Base-by-base conservation (phyloP, 2,797 vertebrate genomes). In the Peromyscus aztecus region DNA sequence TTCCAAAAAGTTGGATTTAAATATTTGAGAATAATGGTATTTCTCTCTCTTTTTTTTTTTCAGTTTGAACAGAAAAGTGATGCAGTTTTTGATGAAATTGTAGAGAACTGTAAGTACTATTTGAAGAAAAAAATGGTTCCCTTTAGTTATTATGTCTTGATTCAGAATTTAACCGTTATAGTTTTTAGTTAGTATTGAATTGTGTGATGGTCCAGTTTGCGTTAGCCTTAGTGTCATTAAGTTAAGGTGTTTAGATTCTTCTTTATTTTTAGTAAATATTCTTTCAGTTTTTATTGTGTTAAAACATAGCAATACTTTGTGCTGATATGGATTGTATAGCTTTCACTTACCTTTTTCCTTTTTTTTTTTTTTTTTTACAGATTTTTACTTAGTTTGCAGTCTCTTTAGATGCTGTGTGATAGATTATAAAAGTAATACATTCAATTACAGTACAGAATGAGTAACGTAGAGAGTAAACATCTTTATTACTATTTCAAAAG, bases 41-140 rank as follows among this genome's bases (percentile, higher is more conserved):
- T 96, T 96, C 94, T 95, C 34, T 95, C 34, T 80, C 31, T 59
- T 55, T 59, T 93, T 96, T 94, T 96, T 98, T 98, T 98, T 97
- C 98, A 99, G 99, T 98, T 99, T 98, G 98, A 99, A 98, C 98
- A 98, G 98, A 98, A 99, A 98, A 98, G 98, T 98, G 98, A 98
- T 98, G 98, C 97, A 27, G 98, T 98, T 97, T 99, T 98, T 98
- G 98, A 98, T 94, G 97, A 98, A 98, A 98, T 98, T 98, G 96
- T 98, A 98, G 98, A 98, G 96, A 98, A 99, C 98, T 98, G 99
- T 99, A 98, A 99, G 99, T 98, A 98, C 95, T 89, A 94, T 87
- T 97, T 98, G 98, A 97, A 80, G 82, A 97, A 94, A 97, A 94
- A 93, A 78, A 89, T 85, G 78, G 24, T 82, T 16, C 16, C 92